Evolutionary conservation across 1,140 invertebrate genomes (phyloP), one percentile per base, ranked within the genome.

Genomic region (Leptinotarsa texana): DNA sequence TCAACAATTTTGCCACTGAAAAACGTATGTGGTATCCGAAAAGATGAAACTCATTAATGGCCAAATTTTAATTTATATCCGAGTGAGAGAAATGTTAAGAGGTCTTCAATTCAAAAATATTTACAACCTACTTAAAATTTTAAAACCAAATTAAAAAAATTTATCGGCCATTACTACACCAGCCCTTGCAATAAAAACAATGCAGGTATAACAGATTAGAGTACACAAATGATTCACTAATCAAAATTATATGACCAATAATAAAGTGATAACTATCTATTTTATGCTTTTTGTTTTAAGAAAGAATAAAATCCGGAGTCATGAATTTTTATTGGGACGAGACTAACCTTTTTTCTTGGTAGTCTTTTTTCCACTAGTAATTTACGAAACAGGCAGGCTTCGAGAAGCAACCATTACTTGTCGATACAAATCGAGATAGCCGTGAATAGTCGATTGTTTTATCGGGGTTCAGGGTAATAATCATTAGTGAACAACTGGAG

Each of bases 371-470:
- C 47, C 33, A 65, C n/a, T 11, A 57, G 49, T 66, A 69, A 73
- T 74, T 74, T 77, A 74, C 66, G 62, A 57, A 69, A 74, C 72
- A 74, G 63, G 69, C 70, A 74, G 62, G 68, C 77, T 74, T 73
- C 65, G 63, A 75, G 69, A 62, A 74, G 74, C 78, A 66, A 69
- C 73, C 78, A 77, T 79, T 77, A 77, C 67, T 63, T 75, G 75
- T 74, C 78, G 78, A 79, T 79, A 79, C 78, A 75, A 62, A 57
- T 70, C 73, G 78, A 77, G 78, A 79, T 79, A 79, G 71, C 33
- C 22, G 71, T 65, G 57, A 18, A 73, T 51, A 47, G 71, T 24
- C 75, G 75, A 79, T 79, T 79, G 78, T 79, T 77, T 79, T 79
- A 79, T 79, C 78, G 78, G 69, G 63, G 65, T 47, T 48, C 33